These are phyloP conservation scores for Pogonomyrmex californicus DNA, from an alignment of 1,140 invertebrate genomes.

Conservation along the genomic window DNA sequence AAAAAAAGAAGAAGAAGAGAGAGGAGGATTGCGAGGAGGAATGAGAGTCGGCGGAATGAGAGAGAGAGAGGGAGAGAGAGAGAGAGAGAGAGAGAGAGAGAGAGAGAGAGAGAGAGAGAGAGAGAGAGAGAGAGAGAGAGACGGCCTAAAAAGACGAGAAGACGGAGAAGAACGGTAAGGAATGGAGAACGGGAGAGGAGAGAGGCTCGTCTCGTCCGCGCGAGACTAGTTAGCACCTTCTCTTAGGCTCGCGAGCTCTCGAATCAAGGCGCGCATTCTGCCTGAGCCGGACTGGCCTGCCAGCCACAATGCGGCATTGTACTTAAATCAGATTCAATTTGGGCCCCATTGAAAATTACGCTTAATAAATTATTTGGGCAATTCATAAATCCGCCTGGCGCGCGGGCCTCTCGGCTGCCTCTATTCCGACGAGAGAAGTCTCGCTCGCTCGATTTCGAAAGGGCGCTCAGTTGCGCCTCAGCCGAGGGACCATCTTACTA, in stretches of 20 bases:
- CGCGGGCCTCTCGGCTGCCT: slow-evolving; percentile 62
- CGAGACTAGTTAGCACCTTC: slow-evolving; percentile 84
- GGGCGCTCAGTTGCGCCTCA: slow-evolving; percentile 68
- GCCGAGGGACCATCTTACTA: slow-evolving; percentile 75
- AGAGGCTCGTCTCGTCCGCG: slow-evolving; percentile 68
- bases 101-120: slow-evolving; percentile 14
- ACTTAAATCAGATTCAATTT: slow-evolving; percentile 88
- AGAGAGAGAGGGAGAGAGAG: slow-evolving; percentile 29
- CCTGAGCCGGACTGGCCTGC: slow-evolving; percentile 68
- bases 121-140: slow-evolving; percentile 25
- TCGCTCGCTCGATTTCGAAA: slow-evolving; percentile 69
- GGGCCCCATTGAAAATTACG: slow-evolving; percentile 87
- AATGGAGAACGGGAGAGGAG: slow-evolving; percentile 54
- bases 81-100: slow-evolving; percentile 13
- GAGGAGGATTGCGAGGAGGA: neutral
- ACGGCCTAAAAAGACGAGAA: slow-evolving; percentile 8
- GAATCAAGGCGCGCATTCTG: slow-evolving; percentile 82
- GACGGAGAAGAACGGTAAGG: slow-evolving; percentile 40
- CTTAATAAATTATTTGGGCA: slow-evolving; percentile 87
- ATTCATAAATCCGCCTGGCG: slow-evolving; percentile 86
- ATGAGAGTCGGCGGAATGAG: neutral
- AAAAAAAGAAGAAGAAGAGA: neutral
- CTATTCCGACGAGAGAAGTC: slow-evolving; percentile 55
- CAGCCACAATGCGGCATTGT: slow-evolving; percentile 85
- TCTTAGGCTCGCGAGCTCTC: slow-evolving; percentile 76